A percentile compares a stretch with the other conserved stretches of the same genome.
Evolutionary conservation across 2,797 vertebrate genomes (phyloP).

Genomic region (Sebastes kiyomatsui): DNA sequence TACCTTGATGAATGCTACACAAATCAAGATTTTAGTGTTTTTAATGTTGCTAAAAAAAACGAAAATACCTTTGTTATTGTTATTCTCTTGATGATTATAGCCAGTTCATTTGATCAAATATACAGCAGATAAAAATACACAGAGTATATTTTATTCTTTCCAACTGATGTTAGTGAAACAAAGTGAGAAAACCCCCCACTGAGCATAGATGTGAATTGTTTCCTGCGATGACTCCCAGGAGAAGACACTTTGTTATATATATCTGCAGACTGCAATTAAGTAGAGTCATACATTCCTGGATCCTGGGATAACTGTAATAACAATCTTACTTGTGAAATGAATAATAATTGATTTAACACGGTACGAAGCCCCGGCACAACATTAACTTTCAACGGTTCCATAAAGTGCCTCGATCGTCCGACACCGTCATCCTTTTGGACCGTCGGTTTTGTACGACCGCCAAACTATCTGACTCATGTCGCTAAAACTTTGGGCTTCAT

Average conservation of each 20-base stretch:
- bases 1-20: too few relatives aligned
- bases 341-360: constrained; percentile 4
- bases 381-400: not conserved
- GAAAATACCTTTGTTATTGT: not conserved
- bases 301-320: not conserved
- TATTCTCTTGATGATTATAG: not conserved
- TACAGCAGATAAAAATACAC: not conserved
- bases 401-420: not conserved
- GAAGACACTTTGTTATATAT: not conserved
- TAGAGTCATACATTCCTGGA: not conserved
- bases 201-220: not conserved
- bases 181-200: not conserved
- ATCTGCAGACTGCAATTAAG: constrained; percentile 7
- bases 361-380: not conserved
- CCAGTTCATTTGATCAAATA: not conserved
- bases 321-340: not conserved
- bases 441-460: not conserved
- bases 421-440: constrained; percentile 7
- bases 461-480: constrained; percentile 27
- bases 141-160: not conserved
- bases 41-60: not conserved
- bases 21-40: not conserved
- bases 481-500: constrained; percentile 2
- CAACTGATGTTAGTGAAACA: not conserved
- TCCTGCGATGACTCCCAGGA: not conserved